Conservation (phyloP, 2,888 invertebrate genomes). For the Dynastes hyllus region DNA sequence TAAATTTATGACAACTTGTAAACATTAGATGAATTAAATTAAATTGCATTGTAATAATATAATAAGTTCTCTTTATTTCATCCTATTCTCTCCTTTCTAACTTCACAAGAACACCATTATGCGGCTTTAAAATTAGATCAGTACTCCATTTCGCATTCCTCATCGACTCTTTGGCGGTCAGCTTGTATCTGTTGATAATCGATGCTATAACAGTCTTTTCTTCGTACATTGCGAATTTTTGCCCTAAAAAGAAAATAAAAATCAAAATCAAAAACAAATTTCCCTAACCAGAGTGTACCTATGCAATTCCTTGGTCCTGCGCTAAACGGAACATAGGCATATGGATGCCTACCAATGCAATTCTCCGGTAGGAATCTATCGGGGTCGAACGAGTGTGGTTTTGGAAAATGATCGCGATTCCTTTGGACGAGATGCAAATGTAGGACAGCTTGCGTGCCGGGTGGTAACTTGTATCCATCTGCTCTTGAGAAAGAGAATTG, state of each 20-base stretch:
- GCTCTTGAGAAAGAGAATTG: constrained; percentile 50
- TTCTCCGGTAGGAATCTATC: constrained; percentile 66
- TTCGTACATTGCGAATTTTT: constrained; percentile 61
- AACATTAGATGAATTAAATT: neutral
- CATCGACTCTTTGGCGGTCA: constrained; percentile 57
- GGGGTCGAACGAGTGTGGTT: constrained; percentile 66
- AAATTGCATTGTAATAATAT: neutral
- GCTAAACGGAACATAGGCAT: constrained; percentile 42
- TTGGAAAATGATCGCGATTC: constrained; percentile 65
- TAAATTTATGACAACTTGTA: neutral
- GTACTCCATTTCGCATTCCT: constrained; percentile 55
- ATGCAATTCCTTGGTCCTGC: constrained; percentile 47
- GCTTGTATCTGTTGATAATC: constrained; percentile 58
- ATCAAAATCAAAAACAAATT: neutral
- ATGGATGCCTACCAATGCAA: constrained; percentile 59
- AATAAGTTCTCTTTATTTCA: neutral
- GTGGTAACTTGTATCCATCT: constrained; percentile 63
- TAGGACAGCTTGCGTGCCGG: constrained; percentile 59
- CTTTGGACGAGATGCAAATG: constrained; percentile 66
- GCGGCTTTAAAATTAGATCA: constrained; percentile 54
- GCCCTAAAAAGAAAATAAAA: constrained; percentile 54
- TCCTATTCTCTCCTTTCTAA: constrained; percentile 51
- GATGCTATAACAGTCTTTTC: constrained; percentile 59
- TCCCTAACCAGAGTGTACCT: neutral
- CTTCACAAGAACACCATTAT: constrained; percentile 59